These are phyloP conservation scores for Fistularia commersonii DNA, from an alignment of 2,797 vertebrate species.

Conservation along the genomic window DNA sequence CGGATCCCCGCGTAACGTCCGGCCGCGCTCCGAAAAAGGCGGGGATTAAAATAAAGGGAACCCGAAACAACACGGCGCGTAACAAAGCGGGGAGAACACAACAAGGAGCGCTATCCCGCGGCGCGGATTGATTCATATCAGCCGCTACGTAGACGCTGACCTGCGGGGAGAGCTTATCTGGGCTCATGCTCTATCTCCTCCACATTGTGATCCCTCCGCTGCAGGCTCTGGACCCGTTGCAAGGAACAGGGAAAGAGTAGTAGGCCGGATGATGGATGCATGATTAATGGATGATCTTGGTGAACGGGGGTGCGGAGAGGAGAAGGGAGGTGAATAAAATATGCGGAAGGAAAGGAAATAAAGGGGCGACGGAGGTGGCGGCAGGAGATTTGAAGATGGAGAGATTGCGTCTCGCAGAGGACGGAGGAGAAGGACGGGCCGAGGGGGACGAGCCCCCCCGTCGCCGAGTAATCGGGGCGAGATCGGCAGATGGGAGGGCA, in stretches of 20 bases:
- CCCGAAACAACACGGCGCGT: conserved; percentile 47
- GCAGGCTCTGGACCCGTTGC: conserved; percentile 42
- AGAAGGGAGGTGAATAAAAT: conserved; percentile 16
- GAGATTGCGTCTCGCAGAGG: conserved; percentile 38
- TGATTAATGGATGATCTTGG: conserved; percentile 18
- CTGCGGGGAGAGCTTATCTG: conserved; percentile 68
- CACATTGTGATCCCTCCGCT: conserved; percentile 64
- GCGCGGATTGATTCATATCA: conserved; percentile 72
- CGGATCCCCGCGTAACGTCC: conserved; percentile 33
- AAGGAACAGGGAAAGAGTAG: conserved; percentile 28
- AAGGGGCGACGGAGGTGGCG: neutral
- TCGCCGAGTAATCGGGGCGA: conserved; percentile 61
- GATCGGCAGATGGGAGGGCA: conserved; percentile 72
- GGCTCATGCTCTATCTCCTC: conserved; percentile 59
- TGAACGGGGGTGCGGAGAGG: conserved; percentile 10
- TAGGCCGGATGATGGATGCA: conserved; percentile 27
- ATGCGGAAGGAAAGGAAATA: conserved; percentile 13
- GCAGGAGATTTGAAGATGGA: conserved; percentile 7
- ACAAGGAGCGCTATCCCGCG: conserved; percentile 59
- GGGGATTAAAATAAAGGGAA: conserved; percentile 41
- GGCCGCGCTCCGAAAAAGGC: conserved; percentile 25
- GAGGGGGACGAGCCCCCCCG: conserved; percentile 30
- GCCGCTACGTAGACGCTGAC: conserved; percentile 68
- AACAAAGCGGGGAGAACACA: conserved; percentile 46
- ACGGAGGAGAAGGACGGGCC: conserved; percentile 24